Evolutionary conservation across 2,113 vertebrate genomes (phyloP).

Genomic region (Pituophis catenifer): DNA sequence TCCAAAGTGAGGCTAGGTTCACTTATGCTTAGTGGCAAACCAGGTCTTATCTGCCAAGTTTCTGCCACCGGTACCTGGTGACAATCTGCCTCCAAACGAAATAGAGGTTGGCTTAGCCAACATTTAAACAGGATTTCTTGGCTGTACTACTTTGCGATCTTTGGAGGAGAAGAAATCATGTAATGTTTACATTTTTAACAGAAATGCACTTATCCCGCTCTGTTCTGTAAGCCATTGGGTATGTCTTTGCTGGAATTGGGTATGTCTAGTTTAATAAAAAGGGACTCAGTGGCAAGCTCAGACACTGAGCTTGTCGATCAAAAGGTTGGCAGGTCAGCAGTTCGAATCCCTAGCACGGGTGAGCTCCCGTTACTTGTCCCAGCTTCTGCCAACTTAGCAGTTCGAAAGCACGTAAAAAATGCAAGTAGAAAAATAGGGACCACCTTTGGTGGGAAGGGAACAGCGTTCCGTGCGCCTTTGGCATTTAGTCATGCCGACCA

Average conservation of each 20-base stretch:
- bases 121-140: neutral
- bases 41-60: neutral
- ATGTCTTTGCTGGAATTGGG: neutral
- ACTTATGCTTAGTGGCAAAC: constrained; percentile 33
- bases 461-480: too few relatives aligned
- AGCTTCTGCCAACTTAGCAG: too few relatives aligned
- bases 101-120: neutral
- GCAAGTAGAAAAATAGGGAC: too few relatives aligned
- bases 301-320: too few relatives aligned
- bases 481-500: too few relatives aligned
- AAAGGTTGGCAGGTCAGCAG: too few relatives aligned
- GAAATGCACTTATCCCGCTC: neutral
- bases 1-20: neutral
- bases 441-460: too few relatives aligned
- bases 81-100: neutral
- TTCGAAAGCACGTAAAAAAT: too few relatives aligned
- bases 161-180: neutral
- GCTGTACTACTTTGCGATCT: neutral
- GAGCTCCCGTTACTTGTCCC: too few relatives aligned
- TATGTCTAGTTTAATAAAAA: neutral
- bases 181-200: neutral
- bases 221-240: neutral
- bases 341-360: too few relatives aligned
- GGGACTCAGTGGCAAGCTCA: too few relatives aligned
- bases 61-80: neutral